These are phyloP conservation scores for Arctia plantaginis DNA, from an alignment of 2,888 invertebrate genomes.

Conservation along the genomic window DNA sequence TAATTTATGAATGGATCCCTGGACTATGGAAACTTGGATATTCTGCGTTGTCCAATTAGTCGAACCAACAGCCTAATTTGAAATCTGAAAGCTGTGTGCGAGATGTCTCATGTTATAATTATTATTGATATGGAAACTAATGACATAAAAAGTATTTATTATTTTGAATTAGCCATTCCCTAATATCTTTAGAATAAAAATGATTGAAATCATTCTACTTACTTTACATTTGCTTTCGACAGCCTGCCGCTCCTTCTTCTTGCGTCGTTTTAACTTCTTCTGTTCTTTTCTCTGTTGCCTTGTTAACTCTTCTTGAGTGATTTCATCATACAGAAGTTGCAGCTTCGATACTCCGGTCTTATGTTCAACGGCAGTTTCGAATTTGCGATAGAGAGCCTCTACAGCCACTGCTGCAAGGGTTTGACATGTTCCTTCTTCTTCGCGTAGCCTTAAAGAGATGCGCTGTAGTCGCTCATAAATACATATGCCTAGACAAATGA, in stretches of 20 bases:
- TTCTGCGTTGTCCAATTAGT: no score
- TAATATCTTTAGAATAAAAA: background rate
- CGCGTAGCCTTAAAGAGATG: constrained; percentile 93
- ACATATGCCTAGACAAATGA: constrained; percentile 97
- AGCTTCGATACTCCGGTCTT: constrained; percentile 96
- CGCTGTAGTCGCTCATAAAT: constrained; percentile 96
- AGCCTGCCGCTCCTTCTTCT: constrained; percentile 88
- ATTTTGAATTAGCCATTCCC: background rate
- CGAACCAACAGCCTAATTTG: no score
- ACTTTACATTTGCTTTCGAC: constrained; percentile 81
- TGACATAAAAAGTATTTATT: no score
- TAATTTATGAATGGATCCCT: no score
- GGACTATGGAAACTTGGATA: no score
- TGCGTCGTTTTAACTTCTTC: constrained; percentile 92
- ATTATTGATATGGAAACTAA: no score
- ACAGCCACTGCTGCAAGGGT: constrained; percentile 95
- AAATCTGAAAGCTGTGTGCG: no score
- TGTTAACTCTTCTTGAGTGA: constrained; percentile 94
- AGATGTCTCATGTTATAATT: no score
- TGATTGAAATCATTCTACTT: background rate
- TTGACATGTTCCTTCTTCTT: constrained; percentile 97
- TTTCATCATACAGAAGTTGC: constrained; percentile 94
- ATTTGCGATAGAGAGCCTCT: constrained; percentile 95
- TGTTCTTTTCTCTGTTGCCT: constrained; percentile 95
- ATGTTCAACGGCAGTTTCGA: constrained; percentile 95